Base-by-base conservation (phyloP, 1,140 invertebrate genomes). In the Zaprionus ornatus region DNA sequence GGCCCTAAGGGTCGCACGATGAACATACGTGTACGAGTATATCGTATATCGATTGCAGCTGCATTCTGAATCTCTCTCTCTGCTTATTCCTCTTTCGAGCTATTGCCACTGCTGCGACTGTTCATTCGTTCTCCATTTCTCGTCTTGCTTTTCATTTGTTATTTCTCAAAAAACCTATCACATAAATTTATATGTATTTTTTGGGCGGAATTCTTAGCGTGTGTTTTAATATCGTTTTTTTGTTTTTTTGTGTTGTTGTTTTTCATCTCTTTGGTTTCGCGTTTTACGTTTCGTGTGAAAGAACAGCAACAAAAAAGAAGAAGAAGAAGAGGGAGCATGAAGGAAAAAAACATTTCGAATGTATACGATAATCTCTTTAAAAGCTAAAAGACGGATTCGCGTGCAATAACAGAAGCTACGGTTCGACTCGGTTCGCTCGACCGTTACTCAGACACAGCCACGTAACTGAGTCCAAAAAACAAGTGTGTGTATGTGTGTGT, bases 171-270 rank as follows among this genome's bases (percentile, higher is more conserved):
- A 90, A 91, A 91, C 90, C 81, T 91, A 91, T 91, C 90, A 91
- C 90, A 91, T 91, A 91, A 91, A 90, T 91, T 78, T 86, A 82
- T 87, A 86, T 83, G 65, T 82, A 77, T 64, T 75, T 75, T 80
- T 91, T 91, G 90, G 90, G 90, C 90, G 90, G 90, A 91, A 86
- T 91, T 91, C 78, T 91, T 90, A 90, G 85, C 85, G 85, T 88
- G 75, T 88, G 37, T 74, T 86, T 74, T 9, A 50, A 50, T 50
- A 25, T 52, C 40, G n/a, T 45, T 45, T 45, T 42, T 45, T 45
- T 45, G 17, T 42, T 45, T n/a, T 17, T n/a, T 42, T 45, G 29
- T 32, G 3, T 45, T 42, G n/a, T 42, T 42, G 17, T 42, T 42
- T 6, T 9, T 17, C 40, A 59, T 50, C 48, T 40, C 19, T 61